phyloP scores from a whole-genome alignment of 2,113 vertebrate species.

The Cinclus cinclus region DNA sequence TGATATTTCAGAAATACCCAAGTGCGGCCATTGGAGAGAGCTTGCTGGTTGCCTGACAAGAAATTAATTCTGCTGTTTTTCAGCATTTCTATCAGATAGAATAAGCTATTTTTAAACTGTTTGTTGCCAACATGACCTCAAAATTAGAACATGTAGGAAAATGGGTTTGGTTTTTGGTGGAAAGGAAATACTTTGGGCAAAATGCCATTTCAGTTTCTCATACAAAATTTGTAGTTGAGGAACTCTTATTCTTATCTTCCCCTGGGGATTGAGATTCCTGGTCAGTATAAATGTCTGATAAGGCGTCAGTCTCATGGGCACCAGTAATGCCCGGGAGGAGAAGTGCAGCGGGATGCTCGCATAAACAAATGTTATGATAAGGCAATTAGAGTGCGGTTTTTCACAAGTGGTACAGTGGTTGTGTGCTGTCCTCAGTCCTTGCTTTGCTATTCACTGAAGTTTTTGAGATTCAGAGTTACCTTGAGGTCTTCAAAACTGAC shows the following conservation, averaged over 20 bases:
- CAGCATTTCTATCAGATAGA: neutral
- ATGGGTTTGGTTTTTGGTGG: conserved; percentile 3
- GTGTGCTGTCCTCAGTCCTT: neutral
- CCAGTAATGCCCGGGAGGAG: neutral
- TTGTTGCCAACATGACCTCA: neutral
- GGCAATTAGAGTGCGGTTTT: neutral
- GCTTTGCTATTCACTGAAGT: neutral
- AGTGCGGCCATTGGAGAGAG: neutral
- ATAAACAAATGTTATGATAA: neutral
- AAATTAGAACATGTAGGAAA: conserved; percentile 21
- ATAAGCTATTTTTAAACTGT: neutral
- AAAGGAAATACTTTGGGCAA: conserved; percentile 5
- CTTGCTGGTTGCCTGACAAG: neutral
- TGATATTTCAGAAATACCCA: neutral
- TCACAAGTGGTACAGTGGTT: neutral
- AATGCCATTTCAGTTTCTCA: neutral
- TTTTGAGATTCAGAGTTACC: neutral
- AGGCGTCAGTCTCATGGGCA: neutral
- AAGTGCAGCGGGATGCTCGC: neutral
- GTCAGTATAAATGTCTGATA: neutral
- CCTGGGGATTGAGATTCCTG: neutral
- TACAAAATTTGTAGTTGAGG: neutral
- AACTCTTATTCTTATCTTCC: neutral
- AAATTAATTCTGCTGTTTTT: neutral
- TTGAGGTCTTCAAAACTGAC: neutral